phyloP scores from a whole-genome alignment of 2,888 invertebrate species.

The Eulithis prunata region DNA sequence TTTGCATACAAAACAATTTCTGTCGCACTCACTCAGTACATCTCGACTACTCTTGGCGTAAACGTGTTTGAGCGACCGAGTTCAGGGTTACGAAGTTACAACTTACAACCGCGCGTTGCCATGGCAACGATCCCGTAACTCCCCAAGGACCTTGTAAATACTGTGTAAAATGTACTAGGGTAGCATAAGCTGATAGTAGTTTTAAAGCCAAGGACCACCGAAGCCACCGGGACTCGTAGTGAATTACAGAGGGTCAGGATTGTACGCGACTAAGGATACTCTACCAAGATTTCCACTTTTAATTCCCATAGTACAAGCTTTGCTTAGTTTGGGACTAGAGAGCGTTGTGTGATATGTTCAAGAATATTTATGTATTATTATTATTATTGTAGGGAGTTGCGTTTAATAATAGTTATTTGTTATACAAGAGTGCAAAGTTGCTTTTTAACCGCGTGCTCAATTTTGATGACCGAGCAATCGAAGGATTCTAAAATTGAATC shows the following conservation, averaged over 20 bases:
- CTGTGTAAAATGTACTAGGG: slow-evolving; percentile 74
- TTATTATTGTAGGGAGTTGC: too few relatives aligned
- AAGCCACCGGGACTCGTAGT: slow-evolving; percentile 3
- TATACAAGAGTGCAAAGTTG: too few relatives aligned
- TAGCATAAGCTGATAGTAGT: slow-evolving; percentile 53
- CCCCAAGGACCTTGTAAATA: slow-evolving; percentile 75
- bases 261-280: neutral
- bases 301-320: too few relatives aligned
- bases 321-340: too few relatives aligned
- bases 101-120: slow-evolving; percentile 34
- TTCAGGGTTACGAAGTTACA: slow-evolving; percentile 28
- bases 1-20: too few relatives aligned
- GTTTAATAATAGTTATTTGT: too few relatives aligned
- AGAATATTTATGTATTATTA: too few relatives aligned
- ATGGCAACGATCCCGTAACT: slow-evolving; percentile 47
- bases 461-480: too few relatives aligned
- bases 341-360: too few relatives aligned
- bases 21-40: neutral
- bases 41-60: neutral
- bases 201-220: neutral
- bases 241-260: neutral
- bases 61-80: slow-evolving; percentile 14
- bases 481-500: too few relatives aligned
- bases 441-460: too few relatives aligned
- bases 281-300: neutral